Conservation (phyloP, 2,797 vertebrate species). For the Mycteria americana region DNA sequence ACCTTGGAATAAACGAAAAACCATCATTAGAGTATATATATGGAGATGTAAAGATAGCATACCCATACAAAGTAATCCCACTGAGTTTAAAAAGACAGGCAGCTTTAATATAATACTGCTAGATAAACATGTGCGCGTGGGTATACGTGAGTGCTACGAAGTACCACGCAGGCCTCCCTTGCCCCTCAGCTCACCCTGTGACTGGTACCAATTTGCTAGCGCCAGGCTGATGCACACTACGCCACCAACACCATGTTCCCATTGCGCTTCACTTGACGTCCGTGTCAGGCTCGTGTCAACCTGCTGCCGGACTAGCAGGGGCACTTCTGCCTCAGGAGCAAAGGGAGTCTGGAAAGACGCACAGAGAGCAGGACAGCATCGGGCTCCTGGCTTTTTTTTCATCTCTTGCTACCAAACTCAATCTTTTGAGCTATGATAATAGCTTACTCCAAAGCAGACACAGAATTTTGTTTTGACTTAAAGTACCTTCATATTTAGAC, state of each 20-base stretch:
- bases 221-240: background rate
- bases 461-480: slow-evolving; percentile 3
- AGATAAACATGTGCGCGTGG: rapidly evolving
- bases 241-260: rapidly evolving
- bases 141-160: background rate
- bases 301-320: background rate
- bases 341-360: background rate
- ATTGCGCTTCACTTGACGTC: background rate
- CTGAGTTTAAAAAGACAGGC: background rate
- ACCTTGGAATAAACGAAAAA: background rate
- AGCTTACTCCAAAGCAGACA: background rate
- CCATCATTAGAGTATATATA: background rate
- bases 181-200: background rate
- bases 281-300: background rate
- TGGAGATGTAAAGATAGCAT: background rate
- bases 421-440: background rate
- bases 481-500: background rate
- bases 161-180: background rate
- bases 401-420: slow-evolving; percentile 2
- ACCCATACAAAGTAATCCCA: background rate
- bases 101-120: background rate
- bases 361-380: background rate
- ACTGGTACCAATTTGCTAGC: background rate
- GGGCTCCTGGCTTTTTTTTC: background rate
- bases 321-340: background rate